A percentile compares a stretch with the other conserved stretches of the same genome.
These are phyloP conservation scores for Mohoua ochrocephala DNA, from an alignment of 2,113 vertebrate genomes.

Conservation along the genomic window DNA sequence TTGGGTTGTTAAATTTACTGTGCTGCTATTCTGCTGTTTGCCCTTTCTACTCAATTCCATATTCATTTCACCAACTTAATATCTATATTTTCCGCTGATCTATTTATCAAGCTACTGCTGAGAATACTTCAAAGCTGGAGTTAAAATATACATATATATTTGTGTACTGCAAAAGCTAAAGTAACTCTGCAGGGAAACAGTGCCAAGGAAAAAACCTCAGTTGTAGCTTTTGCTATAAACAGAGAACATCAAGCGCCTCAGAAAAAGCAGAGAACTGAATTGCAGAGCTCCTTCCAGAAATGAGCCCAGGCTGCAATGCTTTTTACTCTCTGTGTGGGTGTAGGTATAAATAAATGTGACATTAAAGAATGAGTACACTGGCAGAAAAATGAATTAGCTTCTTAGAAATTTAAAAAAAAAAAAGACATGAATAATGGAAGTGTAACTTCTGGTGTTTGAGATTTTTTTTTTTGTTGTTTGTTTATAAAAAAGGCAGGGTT, in stretches of 20 bases:
- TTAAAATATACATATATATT: background rate
- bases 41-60: background rate
- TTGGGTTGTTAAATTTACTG: background rate
- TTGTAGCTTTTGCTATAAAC: slow-evolving; percentile 60
- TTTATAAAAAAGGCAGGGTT: background rate
- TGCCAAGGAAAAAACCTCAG: slow-evolving; percentile 6
- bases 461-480: background rate
- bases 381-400: slow-evolving; percentile 50
- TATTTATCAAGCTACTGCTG: slow-evolving; percentile 10
- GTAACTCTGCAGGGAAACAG: slow-evolving; percentile 7
- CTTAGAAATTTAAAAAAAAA: background rate
- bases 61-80: background rate
- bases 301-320: background rate
- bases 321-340: slow-evolving; percentile 45
- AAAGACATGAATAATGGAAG: background rate
- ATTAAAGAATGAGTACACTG: slow-evolving; percentile 43
- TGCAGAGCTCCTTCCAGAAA: slow-evolving; percentile 41
- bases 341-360: slow-evolving; percentile 63
- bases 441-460: background rate
- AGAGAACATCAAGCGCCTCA: slow-evolving; percentile 22
- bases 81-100: background rate
- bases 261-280: slow-evolving; percentile 45
- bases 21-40: background rate
- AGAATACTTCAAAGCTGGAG: background rate
- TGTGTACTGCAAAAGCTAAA: background rate